These are phyloP conservation scores for Drosophila ananassae DNA, from an alignment of 1,140 invertebrate genomes.

Conservation along the genomic window DNA sequence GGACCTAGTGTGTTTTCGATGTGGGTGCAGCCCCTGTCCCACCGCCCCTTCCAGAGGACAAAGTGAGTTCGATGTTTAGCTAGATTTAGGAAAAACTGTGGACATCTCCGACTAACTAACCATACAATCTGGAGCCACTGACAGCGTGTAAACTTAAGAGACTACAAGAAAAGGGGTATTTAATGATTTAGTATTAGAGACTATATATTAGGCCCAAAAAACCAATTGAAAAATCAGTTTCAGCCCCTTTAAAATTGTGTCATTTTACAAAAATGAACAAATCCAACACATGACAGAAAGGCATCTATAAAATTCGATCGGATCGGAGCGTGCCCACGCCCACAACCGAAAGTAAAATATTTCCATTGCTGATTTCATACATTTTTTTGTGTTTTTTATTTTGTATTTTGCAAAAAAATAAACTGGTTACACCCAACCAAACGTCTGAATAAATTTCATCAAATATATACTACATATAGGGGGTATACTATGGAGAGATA, in stretches of 20 bases:
- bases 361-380: conserved; percentile 69
- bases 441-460: conserved; percentile 43
- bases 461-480: conserved; percentile 2
- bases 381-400: conserved; percentile 15
- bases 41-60: background rate
- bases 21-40: conserved; percentile 31
- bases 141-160: conserved; percentile 42
- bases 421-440: conserved; percentile 72
- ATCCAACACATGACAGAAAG: conserved; percentile 8
- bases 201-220: background rate
- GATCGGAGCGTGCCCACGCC: conserved; percentile 66
- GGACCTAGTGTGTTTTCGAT: background rate
- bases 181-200: background rate
- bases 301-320: conserved; percentile 7
- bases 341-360: conserved; percentile 43
- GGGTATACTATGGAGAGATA: background rate
- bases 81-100: conserved; percentile 30
- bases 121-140: conserved; percentile 50
- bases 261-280: conserved; percentile 64
- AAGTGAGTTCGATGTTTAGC: conserved; percentile 30
- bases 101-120: conserved; percentile 39
- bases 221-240: conserved; percentile 49
- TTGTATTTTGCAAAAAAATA: conserved; percentile 13
- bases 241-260: conserved; percentile 56
- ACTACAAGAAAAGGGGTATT: background rate